Conservation (phyloP, 2,888 invertebrate genomes). For the Papilio demoleus region DNA sequence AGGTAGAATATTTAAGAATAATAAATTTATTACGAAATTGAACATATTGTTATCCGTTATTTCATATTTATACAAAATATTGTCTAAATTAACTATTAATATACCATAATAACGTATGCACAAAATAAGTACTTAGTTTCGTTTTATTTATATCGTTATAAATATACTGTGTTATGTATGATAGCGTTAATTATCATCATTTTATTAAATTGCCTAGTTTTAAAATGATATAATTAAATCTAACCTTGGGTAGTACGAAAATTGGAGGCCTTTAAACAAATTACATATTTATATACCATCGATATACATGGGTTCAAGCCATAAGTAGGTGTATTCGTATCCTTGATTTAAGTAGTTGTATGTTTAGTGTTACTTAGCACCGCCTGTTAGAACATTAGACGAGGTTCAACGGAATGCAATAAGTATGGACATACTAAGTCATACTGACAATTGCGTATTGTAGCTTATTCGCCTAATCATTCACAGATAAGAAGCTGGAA, state of each 20-base stretch:
- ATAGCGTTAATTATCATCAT: neutral
- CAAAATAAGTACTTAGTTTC: neutral
- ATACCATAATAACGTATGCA: too few species aligned
- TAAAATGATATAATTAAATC: neutral
- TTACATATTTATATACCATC: neutral
- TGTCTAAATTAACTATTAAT: neutral
- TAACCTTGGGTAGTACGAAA: neutral
- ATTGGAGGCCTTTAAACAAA: neutral
- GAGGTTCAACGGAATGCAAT: constrained; percentile 56
- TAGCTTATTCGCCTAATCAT: constrained; percentile 44
- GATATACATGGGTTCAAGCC: neutral
- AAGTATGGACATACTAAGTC: constrained; percentile 42
- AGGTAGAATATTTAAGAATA: neutral
- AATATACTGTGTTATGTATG: too few species aligned
- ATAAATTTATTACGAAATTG: neutral
- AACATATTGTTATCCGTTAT: neutral
- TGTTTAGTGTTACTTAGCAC: constrained; percentile 55
- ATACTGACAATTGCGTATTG: constrained; percentile 45
- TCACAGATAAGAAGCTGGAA: constrained; percentile 37
- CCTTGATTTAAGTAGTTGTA: constrained; percentile 8
- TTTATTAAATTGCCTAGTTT: neutral
- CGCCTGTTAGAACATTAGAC: constrained; percentile 54
- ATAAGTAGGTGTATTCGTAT: constrained; percentile 11
- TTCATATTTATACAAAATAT: neutral
- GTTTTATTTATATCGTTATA: neutral